phyloP scores from a whole-genome alignment of 2,797 vertebrate genomes.

The Sternarchorhynchus goeldii region DNA sequence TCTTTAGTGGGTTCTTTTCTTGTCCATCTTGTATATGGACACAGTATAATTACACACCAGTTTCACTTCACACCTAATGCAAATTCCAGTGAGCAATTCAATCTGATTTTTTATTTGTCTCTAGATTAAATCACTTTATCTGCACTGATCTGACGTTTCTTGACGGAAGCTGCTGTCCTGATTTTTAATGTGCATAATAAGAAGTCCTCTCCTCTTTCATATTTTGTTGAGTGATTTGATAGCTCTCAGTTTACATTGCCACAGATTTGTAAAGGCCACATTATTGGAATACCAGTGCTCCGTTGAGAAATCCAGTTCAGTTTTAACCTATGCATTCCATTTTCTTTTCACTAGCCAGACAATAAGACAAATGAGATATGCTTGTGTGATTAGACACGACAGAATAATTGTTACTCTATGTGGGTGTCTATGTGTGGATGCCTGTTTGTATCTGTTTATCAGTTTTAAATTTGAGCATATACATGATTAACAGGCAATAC shows the following conservation, averaged over 20 bases:
- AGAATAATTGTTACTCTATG: neutral
- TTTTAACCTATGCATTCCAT: neutral
- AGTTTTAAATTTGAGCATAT: neutral
- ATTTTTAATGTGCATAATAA: slow-evolving; percentile 17
- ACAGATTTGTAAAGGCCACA: neutral
- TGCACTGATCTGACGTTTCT: slow-evolving; percentile 34
- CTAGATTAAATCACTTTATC: slow-evolving; percentile 42
- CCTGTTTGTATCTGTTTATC: neutral
- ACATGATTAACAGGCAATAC: neutral
- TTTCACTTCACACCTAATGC: slow-evolving; percentile 29
- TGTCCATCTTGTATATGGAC: too few relatives aligned
- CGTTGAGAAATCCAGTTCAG: slow-evolving; percentile 2
- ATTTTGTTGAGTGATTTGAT: neutral
- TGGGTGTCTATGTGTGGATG: neutral
- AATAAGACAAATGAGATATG: slow-evolving; percentile 10
- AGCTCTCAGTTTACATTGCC: slow-evolving; percentile 3
- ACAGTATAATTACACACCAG: slow-evolving; percentile 31
- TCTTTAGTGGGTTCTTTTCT: too few relatives aligned
- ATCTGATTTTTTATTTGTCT: slow-evolving; percentile 34
- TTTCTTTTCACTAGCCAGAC: neutral
- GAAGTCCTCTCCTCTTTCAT: neutral
- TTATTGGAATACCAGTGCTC: neutral
- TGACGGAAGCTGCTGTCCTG: slow-evolving; percentile 42
- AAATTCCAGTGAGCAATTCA: slow-evolving; percentile 20
- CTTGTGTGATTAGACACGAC: neutral